Evolutionary conservation across 92 coral and sea anemone species (phyloP).

Genomic region (Zoanthus solanderi): DNA sequence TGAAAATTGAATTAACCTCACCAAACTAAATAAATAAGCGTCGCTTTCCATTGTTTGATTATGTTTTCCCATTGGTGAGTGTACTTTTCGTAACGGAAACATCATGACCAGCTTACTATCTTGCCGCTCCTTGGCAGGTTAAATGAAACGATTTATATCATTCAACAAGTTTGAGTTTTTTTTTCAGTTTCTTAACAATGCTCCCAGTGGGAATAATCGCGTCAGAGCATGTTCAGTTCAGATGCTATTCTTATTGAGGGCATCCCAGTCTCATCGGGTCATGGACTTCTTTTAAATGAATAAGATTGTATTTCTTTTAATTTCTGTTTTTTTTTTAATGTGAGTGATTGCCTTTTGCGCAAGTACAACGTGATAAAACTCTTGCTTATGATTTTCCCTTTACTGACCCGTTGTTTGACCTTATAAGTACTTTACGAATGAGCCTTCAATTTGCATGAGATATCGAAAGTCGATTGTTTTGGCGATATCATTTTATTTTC

Average conservation of each 20-base stretch:
- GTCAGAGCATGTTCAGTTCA: not conserved
- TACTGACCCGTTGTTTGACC: slow-evolving; percentile 13
- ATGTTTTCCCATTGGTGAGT: too few relatives aligned
- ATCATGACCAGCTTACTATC: too few relatives aligned
- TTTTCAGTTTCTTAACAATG: too few relatives aligned
- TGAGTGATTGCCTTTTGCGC: not conserved
- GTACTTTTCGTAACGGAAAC: too few relatives aligned
- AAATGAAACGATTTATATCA: too few relatives aligned
- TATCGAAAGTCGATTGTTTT: slow-evolving; percentile 7
- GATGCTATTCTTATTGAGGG: not conserved
- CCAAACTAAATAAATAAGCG: too few relatives aligned
- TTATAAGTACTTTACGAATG: not conserved
- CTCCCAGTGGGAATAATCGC: not conserved
- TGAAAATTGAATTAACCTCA: too few relatives aligned
- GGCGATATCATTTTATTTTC: not conserved
- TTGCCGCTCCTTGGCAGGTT: too few relatives aligned
- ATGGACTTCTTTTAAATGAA: not conserved
- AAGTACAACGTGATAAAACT: not conserved
- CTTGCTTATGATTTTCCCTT: not conserved
- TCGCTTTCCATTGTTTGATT: too few relatives aligned
- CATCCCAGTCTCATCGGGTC: not conserved
- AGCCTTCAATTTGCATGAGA: slow-evolving; percentile 1
- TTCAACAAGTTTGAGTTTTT: too few relatives aligned
- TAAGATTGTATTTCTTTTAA: not conserved
- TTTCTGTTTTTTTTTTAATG: not conserved